Evolutionary conservation across 2,797 vertebrate species (phyloP), one percentile per base, ranked within the genome.

Genomic region (Danio albolineatus): DNA sequence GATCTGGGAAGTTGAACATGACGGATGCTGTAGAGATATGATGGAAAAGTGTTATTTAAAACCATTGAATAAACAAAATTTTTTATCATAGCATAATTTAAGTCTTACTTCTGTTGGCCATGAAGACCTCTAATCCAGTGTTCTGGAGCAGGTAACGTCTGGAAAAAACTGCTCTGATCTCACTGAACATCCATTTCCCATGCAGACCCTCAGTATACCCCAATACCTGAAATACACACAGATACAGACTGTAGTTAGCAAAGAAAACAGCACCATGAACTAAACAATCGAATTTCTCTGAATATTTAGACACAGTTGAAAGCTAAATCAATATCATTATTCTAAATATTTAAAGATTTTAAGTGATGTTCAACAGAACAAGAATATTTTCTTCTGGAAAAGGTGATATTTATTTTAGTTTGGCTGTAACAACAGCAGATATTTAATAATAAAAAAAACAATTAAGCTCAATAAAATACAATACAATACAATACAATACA

Each of bases 101-200:
- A 19, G n/a, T 83, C 96, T 87, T 94, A 99, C 97, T 98, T 93
- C 97, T 95, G 87, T 99, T 99, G 85, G 97, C 97, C 97, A 98
- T 99, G 78, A 99, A 99, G 53, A 98, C 96, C 89, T 98, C 97
- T 92, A 98, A 87, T 17, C 95, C 97, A 6, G 96, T 98, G 89
- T 95, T 98, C 85, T 98, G 97, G 56, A 98, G 94, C 84, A 98
- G 95, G 85, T 95, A 97, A 17, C 95, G 95, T 84, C 97, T 94
- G 83, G 96, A 96, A 89, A 99, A 99, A 44, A 99, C 96, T 0
- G 97, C 97, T 46, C 97, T 94, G 85, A 99, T 99, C 90, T 99
- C 97, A 17, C 97, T 99, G 94, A 99, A 99, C 97, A 99, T 98
- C 97, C 97, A 99, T 90, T 98, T 99, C 80, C 97, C 97, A 87